Conservation (phyloP, 2,888 invertebrate genomes). For the Acanthoscelides obtectus region DNA sequence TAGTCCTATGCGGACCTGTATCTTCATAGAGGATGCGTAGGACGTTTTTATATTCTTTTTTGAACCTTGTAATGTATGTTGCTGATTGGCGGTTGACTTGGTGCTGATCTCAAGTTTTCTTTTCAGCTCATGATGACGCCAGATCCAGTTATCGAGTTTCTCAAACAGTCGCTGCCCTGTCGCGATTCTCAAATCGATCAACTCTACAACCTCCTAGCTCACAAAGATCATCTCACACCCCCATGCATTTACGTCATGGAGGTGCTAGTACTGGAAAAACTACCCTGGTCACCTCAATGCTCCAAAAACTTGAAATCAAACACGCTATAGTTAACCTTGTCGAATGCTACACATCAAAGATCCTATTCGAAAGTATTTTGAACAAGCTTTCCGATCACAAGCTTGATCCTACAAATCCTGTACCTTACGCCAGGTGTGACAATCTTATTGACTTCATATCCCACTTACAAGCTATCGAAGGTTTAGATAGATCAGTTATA, state of each 20-base stretch:
- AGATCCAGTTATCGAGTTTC: conserved; percentile 1
- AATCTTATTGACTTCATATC: conserved; percentile 62
- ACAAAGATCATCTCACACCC: conserved; percentile 59
- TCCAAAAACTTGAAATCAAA: conserved; percentile 56
- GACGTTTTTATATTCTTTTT: no score
- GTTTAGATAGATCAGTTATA: conserved; percentile 57
- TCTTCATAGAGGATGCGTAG: no score
- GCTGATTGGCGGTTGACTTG: no score
- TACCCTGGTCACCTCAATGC: conserved; percentile 58
- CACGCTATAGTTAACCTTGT: conserved; percentile 70
- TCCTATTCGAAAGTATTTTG: conserved; percentile 72
- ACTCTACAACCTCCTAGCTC: conserved; percentile 46
- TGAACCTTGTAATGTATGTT: no score
- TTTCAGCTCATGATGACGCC: background rate
- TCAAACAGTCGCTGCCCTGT: conserved; percentile 34
- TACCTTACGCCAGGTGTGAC: conserved; percentile 57
- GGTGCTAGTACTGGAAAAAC: conserved; percentile 81
- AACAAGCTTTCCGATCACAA: conserved; percentile 49
- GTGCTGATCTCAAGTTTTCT: background rate
- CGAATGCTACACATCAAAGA: conserved; percentile 73
- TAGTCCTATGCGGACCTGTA: no score
- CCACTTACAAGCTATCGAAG: conserved; percentile 31
- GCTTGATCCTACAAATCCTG: conserved; percentile 43
- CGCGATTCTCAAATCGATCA: conserved; percentile 40
- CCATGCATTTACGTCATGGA: conserved; percentile 73